Base-by-base conservation (phyloP, 2,888 invertebrate species). In the Boloria selene region DNA sequence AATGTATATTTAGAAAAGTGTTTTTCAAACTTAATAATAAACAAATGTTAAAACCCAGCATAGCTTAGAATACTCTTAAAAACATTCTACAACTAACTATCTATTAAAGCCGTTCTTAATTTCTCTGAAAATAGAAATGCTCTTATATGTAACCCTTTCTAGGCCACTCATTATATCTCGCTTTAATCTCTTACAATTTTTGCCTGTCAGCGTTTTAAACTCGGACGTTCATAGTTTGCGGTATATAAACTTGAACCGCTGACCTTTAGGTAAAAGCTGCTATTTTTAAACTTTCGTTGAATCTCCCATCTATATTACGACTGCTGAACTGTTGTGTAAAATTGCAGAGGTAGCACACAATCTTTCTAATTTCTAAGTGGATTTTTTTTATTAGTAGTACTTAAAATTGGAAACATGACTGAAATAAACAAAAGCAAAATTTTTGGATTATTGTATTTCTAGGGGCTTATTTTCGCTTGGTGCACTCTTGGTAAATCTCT, bases 221-320 rank as follows among this genome's bases (percentile, higher is more conserved):
- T 45, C 56, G 22, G 56, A 45, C 22, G 54, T 38, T 65, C 53
- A 60, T 61, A 65, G 60, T 65, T 60, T 60, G 54, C 56, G 56
- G 16, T 56, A 45, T 56, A 45, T 56, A 52, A 65, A 50, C 42
- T 60, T 60, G 60, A 54, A 60, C 45, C 16, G 58, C 49, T 65
- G 53, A 50, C 60, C 54, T 65, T 65, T 65, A n/a, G 17, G 44
- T 22, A 56, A 56, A 45, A 45, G 45, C 45, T 22, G 45, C 5
- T n/a, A 45, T 22, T 45, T 45, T 45, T 56, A 45, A 22, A n/a
- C 7, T 18, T 49, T 55, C 45, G 18, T 55, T 55, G n/a, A 10
- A n/a, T 14, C 22, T n/a, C 42, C 18, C 44, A 22, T 5, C 18
- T 44, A 45, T 45, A 16, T 13, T 45, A 6, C 17, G 13, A 38